A percentile compares a stretch with the other conserved stretches of the same genome.
phyloP scores from a whole-genome alignment of 2,888 invertebrate genomes.

The Chalcis sispes region DNA sequence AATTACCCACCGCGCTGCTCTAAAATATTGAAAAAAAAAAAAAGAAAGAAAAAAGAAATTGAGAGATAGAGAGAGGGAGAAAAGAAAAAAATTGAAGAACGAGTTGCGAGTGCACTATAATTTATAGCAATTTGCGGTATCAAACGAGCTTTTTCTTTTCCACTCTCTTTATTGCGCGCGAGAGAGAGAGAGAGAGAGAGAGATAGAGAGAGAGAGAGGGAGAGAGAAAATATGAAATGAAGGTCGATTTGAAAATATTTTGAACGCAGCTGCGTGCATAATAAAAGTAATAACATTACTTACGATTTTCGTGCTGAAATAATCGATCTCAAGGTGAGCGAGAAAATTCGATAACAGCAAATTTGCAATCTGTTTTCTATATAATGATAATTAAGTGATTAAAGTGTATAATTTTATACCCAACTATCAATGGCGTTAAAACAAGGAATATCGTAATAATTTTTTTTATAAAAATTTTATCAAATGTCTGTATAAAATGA shows the following conservation, averaged over 20 bases:
- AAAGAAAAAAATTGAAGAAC: not conserved
- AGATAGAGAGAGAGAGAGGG: too few species aligned
- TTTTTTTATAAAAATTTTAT: not conserved
- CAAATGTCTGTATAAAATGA: not conserved
- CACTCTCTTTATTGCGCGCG: not conserved
- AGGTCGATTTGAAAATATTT: slow-evolving; percentile 20
- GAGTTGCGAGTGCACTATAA: slow-evolving; percentile 15
- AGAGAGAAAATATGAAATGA: too few species aligned
- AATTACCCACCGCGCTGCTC: too few species aligned
- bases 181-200: too few species aligned
- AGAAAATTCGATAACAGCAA: not conserved
- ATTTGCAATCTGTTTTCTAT: not conserved
- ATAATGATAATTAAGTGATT: not conserved
- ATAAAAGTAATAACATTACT: slow-evolving; percentile 13
- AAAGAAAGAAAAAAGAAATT: too few species aligned
- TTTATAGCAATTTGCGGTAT: slow-evolving; percentile 26
- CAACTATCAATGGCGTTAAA: too few species aligned
- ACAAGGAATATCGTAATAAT: too few species aligned
- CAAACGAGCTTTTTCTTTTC: slow-evolving; percentile 21
- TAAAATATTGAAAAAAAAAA: slow-evolving; percentile 16
- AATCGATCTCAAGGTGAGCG: slow-evolving; percentile 11
- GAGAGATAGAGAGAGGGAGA: too few species aligned
- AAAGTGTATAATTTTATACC: too few species aligned
- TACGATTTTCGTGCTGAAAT: not conserved
- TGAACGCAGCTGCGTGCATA: not conserved